phyloP scores from a whole-genome alignment of 2,888 invertebrate species.

The Scaptomyza caliginosa region DNA sequence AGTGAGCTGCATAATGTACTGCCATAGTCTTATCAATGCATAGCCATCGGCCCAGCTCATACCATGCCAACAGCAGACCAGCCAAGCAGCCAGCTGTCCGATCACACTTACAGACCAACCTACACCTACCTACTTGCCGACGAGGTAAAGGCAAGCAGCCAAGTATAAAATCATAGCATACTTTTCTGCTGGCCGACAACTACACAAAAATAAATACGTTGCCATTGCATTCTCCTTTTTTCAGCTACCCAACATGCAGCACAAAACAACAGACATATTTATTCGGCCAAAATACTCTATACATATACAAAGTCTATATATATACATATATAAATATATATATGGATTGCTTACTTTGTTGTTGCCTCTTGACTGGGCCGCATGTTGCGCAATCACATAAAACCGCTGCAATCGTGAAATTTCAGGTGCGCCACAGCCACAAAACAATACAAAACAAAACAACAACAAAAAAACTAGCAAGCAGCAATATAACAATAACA shows the following conservation, averaged over 20 bases:
- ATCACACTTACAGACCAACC: slow-evolving; percentile 9
- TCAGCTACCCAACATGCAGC: slow-evolving; percentile 1
- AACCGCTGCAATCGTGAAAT: slow-evolving; percentile 61
- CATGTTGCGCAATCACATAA: slow-evolving; percentile 46
- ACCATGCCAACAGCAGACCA: too few relatives aligned
- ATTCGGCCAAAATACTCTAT: slow-evolving; percentile 10
- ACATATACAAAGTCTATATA: slow-evolving; percentile 13
- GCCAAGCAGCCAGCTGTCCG: slow-evolving; percentile 1
- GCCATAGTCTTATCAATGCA: slow-evolving; percentile 69
- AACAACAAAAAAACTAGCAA: slow-evolving; percentile 16
- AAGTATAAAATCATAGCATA: slow-evolving; percentile 59
- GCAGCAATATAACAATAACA: slow-evolving; percentile 5
- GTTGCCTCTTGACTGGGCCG: slow-evolving; percentile 31
- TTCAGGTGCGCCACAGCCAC: slow-evolving; percentile 64
- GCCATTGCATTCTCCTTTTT: slow-evolving; percentile 29
- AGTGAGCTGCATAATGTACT: slow-evolving; percentile 73
- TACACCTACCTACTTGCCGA: background rate
- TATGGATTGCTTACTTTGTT: slow-evolving; percentile 16
- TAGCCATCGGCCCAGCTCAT: slow-evolving; percentile 53
- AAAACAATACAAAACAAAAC: slow-evolving; percentile 5
- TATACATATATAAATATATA: slow-evolving; percentile 6
- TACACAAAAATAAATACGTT: slow-evolving; percentile 37
- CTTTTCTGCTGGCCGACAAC: slow-evolving; percentile 48
- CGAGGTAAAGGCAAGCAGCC: slow-evolving; percentile 25
- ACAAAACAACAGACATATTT: slow-evolving; percentile 15